Evolutionary conservation across 2,113 vertebrate species (phyloP), one percentile per base, ranked within the genome.

Genomic region (Toxotes jaculatrix): DNA sequence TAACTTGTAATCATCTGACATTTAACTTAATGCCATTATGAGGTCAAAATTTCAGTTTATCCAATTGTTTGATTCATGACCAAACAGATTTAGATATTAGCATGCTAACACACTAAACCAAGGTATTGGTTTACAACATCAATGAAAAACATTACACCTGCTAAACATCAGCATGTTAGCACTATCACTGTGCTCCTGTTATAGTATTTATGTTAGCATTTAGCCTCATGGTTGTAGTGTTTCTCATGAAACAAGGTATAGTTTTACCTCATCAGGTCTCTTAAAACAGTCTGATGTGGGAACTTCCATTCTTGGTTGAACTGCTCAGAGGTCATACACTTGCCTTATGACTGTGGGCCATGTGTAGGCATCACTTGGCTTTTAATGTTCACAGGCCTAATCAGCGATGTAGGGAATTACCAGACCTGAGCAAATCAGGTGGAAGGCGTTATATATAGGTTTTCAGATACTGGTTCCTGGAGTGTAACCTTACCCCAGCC

Each of bases 401-500:
- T 8, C n/a, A 21, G 32, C 12, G 59, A 38, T 27, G 12, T 2
- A 7, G 16, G 6, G 21, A n/a, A 19, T 9, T 34, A 55, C 0
- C 27, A 17, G 4, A 13, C 40, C 10, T 38, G 64, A 45, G 38
- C 10, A 27, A 38, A 59, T 1, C 8, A 16, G 10, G 12, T 43
- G 16, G n/a, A 4, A 36, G 34, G 36, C 4, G 36, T 36, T 36
- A 40, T 36, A 40, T 1, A 7, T 19, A 27, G 32, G 21, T 51
- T 59, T 51, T 47, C 17, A 32, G 27, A 59, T 32, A 40, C 38
- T 7, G 7, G 38, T 27, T 72, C 45, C 38, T 23, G 36, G 32
- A 77, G 32, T 32, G 51, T 23, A 59, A 53, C 45, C 17, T 70
- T 51, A 80, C 31, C 77, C 79, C 62, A 31, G 21, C 13, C 5